Evolutionary conservation across 2,797 vertebrate genomes (phyloP).

Genomic region (Aselliscus stoliczkanus): DNA sequence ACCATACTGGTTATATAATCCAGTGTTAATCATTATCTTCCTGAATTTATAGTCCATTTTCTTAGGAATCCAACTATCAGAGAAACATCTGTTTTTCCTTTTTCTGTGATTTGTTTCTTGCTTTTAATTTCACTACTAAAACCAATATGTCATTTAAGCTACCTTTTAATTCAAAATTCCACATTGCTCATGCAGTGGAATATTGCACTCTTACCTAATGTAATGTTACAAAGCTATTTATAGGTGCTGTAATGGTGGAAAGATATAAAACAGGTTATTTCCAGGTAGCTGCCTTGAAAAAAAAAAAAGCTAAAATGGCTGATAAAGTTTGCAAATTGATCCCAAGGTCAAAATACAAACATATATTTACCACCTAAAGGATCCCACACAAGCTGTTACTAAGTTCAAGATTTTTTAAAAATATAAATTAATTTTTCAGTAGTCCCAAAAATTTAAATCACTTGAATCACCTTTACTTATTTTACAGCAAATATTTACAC

Average conservation of each 20-base stretch:
- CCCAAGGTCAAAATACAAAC: slow-evolving; percentile 59
- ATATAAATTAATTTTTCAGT: slow-evolving; percentile 49
- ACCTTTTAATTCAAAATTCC: slow-evolving; percentile 46
- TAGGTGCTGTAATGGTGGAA: slow-evolving; percentile 50
- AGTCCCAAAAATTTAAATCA: neutral
- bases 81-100: slow-evolving; percentile 67
- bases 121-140: slow-evolving; percentile 72
- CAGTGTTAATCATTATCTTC: slow-evolving; percentile 76
- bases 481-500: slow-evolving; percentile 61
- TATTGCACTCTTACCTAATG: slow-evolving; percentile 59
- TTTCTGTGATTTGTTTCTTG: slow-evolving; percentile 55
- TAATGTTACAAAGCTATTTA: slow-evolving; percentile 66
- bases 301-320: slow-evolving; percentile 41
- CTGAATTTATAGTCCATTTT: slow-evolving; percentile 69
- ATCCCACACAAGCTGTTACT: neutral
- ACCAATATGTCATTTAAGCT: slow-evolving; percentile 62
- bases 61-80: slow-evolving; percentile 75
- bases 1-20: slow-evolving; percentile 68
- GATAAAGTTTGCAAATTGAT: slow-evolving; percentile 53
- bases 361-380: slow-evolving; percentile 29
- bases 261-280: slow-evolving; percentile 53
- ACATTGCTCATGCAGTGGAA: slow-evolving; percentile 50
- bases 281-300: slow-evolving; percentile 48
- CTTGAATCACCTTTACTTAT: slow-evolving; percentile 6
- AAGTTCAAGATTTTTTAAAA: neutral